These are phyloP conservation scores for Tokudaia muenninki DNA, from an alignment of 2,797 vertebrate species.

Conservation along the genomic window DNA sequence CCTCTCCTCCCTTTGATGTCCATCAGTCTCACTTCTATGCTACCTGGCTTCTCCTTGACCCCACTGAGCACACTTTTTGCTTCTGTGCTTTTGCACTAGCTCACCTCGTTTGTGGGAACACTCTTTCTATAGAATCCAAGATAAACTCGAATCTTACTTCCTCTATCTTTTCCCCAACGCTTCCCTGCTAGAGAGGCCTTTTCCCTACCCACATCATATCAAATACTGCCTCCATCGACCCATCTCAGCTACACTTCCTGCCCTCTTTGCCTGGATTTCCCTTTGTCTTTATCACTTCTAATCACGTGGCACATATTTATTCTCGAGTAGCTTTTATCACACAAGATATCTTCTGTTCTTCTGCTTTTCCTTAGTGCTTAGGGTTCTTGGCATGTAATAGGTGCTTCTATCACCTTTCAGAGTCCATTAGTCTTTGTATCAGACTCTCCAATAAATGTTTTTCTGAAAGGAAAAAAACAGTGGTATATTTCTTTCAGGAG, in stretches of 20 bases:
- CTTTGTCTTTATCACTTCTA: not conserved
- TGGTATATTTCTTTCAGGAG: not conserved
- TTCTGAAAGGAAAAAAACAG: not conserved
- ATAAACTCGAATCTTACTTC: not conserved
- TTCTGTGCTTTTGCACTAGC: not conserved
- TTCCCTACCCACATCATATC: not conserved
- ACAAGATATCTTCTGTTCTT: conserved; percentile 1
- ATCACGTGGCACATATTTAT: not conserved
- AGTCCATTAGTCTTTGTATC: not conserved
- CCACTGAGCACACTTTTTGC: not conserved
- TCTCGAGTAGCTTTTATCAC: not conserved
- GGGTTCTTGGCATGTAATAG: not conserved
- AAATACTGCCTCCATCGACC: not conserved
- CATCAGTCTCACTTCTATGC: not conserved
- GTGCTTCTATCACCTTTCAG: not conserved
- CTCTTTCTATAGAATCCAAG: not conserved
- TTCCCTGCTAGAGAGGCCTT: not conserved
- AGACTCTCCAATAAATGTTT: conserved; percentile 41
- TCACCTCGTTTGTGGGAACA: not conserved
- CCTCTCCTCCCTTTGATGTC: too few species aligned
- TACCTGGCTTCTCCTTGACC: not conserved
- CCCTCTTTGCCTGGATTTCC: not conserved
- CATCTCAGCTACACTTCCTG: not conserved
- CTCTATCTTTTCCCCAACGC: not conserved
- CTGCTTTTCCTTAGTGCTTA: not conserved